Percentiles rank a stretch among this genome's conserved stretches.
Conservation (phyloP, 2,888 invertebrate genomes). For the Allophyes oxyacanthae region DNA sequence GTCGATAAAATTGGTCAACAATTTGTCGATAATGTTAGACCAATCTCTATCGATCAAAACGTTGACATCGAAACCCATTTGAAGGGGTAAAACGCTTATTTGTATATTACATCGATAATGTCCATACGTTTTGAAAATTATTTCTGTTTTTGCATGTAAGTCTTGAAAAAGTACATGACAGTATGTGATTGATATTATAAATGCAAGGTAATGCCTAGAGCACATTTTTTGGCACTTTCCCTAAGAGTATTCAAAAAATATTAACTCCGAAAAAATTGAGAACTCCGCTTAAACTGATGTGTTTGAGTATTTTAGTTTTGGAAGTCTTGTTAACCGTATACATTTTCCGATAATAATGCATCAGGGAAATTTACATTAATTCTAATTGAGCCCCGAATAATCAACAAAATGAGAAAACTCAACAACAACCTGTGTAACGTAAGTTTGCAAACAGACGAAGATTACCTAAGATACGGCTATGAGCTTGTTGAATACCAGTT, state of each 20-base stretch:
- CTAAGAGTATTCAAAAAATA: conserved; percentile 56
- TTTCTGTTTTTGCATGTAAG: conserved; percentile 8
- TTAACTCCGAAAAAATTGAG: conserved; percentile 47
- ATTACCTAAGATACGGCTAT: conserved; percentile 86
- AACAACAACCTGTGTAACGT: conserved; percentile 55
- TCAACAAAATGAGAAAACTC: conserved; percentile 58
- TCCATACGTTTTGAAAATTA: conserved; percentile 15
- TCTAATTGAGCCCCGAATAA: conserved; percentile 65
- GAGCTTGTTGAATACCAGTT: conserved; percentile 95
- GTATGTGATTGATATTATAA: conserved; percentile 45
- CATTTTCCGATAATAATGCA: conserved; percentile 63
- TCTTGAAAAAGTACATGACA: conserved; percentile 26
- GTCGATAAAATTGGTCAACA: conserved; percentile 16
- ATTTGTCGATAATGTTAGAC: conserved; percentile 10
- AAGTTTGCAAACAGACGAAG: conserved; percentile 51
- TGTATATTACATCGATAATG: conserved; percentile 3
- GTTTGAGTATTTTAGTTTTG: conserved; percentile 70
- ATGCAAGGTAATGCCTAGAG: conserved; percentile 52
- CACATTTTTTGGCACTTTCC: conserved; percentile 53
- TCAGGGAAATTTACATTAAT: conserved; percentile 56
- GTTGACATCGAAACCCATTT: conserved; percentile 1
- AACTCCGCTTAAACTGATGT: conserved; percentile 49
- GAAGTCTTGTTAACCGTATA: conserved; percentile 78
- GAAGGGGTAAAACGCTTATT: background rate
- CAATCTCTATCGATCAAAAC: conserved; percentile 14